A percentile compares a stretch with the other conserved stretches of the same genome.
phyloP scores from a whole-genome alignment of 2,888 invertebrate genomes.

The Aphidius colemani region DNA sequence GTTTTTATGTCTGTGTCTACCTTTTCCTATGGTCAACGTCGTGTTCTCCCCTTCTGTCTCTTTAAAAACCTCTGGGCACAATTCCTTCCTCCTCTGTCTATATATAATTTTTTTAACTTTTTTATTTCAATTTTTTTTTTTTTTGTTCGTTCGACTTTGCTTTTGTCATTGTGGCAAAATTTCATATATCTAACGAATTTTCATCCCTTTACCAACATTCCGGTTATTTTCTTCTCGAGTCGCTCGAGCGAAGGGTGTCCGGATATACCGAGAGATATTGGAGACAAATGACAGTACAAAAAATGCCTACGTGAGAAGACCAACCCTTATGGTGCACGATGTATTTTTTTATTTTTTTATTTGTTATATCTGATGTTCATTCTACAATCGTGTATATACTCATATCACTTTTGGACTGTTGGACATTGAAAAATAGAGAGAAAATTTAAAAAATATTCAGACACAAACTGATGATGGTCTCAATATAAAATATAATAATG shows the following conservation, averaged over 20 bases:
- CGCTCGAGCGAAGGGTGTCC: conserved; percentile 28
- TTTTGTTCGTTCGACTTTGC: not conserved
- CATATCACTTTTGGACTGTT: too few species aligned
- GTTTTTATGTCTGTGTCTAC: not conserved
- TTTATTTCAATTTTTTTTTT: not conserved
- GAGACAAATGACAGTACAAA: conserved; percentile 60
- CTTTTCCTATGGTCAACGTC: not conserved
- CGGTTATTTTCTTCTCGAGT: conserved; percentile 8
- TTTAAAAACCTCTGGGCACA: conserved; percentile 12
- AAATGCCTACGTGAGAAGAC: conserved; percentile 53
- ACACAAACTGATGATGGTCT: too few species aligned
- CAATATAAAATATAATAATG: too few species aligned
- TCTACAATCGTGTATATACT: too few species aligned
- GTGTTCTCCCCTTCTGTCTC: conserved; percentile 15
- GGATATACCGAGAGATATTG: conserved; percentile 54
- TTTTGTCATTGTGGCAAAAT: conserved; percentile 58
- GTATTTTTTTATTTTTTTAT: conserved; percentile 10
- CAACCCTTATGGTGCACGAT: conserved; percentile 30
- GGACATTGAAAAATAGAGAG: too few species aligned
- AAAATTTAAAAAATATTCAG: too few species aligned
- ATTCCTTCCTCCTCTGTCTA: conserved; percentile 16
- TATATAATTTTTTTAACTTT: not conserved
- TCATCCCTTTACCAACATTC: conserved; percentile 25
- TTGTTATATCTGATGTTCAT: conserved; percentile 18
- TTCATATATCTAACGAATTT: conserved; percentile 53